phyloP scores from a whole-genome alignment of 2,888 invertebrate genomes.

The Cheilosia scutellata region DNA sequence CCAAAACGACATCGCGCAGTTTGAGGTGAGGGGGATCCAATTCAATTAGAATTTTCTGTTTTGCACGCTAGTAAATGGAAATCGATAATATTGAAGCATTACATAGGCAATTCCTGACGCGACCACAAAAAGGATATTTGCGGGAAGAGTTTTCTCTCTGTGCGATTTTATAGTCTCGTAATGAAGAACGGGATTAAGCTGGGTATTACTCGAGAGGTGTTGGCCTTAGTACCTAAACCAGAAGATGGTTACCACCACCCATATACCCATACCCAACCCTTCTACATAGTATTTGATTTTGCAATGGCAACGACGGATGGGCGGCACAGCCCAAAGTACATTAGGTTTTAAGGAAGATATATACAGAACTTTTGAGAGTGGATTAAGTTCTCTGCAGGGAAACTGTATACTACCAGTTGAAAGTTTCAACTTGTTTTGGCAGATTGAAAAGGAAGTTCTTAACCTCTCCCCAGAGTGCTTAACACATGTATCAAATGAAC shows the following conservation, averaged over 20 bases:
- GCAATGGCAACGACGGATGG: background rate
- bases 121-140: slow-evolving; percentile 57
- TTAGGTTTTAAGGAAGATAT: slow-evolving; percentile 57
- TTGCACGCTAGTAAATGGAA: slow-evolving; percentile 37
- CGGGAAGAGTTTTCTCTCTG: slow-evolving; percentile 12
- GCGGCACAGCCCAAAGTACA: slow-evolving; percentile 20
- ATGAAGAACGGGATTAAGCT: slow-evolving; percentile 7
- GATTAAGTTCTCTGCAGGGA: slow-evolving; percentile 53
- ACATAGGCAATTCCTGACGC: slow-evolving; percentile 53
- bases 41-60: slow-evolving; percentile 56
- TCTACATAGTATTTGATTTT: slow-evolving; percentile 23
- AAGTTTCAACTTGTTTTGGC: slow-evolving; percentile 45
- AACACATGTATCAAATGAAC: slow-evolving; percentile 46
- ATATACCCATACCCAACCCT: background rate
- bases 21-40: background rate
- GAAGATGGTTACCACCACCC: background rate
- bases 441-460: slow-evolving; percentile 54
- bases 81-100: slow-evolving; percentile 65
- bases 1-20: no score
- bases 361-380: slow-evolving; percentile 60
- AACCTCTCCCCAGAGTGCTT: slow-evolving; percentile 25
- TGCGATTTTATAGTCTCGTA: slow-evolving; percentile 6
- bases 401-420: slow-evolving; percentile 10
- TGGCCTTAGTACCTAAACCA: background rate
- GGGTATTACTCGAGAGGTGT: background rate